These are phyloP conservation scores for Montipora capitata DNA, from an alignment of 92 coral and sea anemone genomes.

Conservation along the genomic window DNA sequence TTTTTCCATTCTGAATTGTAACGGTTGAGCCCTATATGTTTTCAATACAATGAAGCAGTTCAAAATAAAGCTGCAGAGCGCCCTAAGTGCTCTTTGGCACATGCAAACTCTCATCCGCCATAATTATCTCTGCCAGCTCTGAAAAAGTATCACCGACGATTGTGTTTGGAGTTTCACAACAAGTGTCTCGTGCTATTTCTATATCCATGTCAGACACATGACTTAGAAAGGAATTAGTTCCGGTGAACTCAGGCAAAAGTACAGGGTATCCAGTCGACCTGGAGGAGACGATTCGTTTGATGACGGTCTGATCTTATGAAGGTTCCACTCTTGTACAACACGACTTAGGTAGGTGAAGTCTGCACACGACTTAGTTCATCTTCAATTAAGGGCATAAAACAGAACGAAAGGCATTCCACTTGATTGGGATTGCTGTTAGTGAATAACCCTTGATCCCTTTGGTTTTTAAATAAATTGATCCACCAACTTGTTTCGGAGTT, in stretches of 20 bases:
- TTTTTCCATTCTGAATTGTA: too few relatives aligned
- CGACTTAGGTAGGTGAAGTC: too few relatives aligned
- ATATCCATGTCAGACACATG: not conserved
- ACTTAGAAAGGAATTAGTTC: not conserved
- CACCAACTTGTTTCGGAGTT: too few relatives aligned
- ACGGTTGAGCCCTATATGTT: not conserved
- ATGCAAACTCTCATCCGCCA: not conserved
- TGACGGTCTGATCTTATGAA: conserved; percentile 49
- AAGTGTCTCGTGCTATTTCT: not conserved
- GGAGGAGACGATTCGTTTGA: conserved; percentile 30
- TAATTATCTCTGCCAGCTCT: conserved; percentile 34
- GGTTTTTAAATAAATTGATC: too few relatives aligned
- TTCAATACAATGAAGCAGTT: conserved; percentile 12
- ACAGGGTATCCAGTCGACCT: conserved; percentile 45
- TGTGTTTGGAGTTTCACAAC: conserved; percentile 8
- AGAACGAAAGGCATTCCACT: conserved; percentile 53
- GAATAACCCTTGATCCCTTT: too few relatives aligned
- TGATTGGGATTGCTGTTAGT: not conserved
- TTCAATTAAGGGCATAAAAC: conserved; percentile 55
- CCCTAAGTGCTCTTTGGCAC: too few relatives aligned
- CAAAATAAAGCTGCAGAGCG: conserved; percentile 2
- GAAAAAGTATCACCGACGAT: not conserved
- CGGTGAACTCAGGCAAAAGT: conserved; percentile 10
- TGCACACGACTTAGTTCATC: conserved; percentile 4
- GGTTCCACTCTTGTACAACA: conserved; percentile 51